Conservation (phyloP, 2,888 invertebrate genomes). For the Clunio marinus region DNA sequence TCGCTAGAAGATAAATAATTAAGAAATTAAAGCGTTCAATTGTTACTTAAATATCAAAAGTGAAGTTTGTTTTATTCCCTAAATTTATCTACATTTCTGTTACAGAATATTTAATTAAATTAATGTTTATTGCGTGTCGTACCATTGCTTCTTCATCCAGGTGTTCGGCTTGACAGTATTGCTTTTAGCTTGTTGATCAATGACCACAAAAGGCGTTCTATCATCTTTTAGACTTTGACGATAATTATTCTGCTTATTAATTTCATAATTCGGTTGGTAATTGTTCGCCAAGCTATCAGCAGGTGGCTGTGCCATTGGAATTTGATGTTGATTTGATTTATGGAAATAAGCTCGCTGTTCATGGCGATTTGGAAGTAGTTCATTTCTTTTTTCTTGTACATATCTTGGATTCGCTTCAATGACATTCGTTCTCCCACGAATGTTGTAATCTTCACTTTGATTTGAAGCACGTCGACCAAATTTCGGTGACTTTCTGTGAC, state of each 20-base stretch:
- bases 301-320: constrained; percentile 7
- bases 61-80: not conserved
- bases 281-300: constrained; percentile 20
- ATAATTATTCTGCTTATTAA: constrained; percentile 27
- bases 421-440: constrained; percentile 46
- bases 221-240: constrained; percentile 15
- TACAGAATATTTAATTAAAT: not conserved
- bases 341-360: constrained; percentile 1
- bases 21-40: not conserved
- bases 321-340: not conserved
- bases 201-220: constrained; percentile 20
- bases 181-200: constrained; percentile 2
- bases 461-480: constrained; percentile 48
- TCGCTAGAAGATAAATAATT: no score
- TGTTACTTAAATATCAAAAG: constrained; percentile 22
- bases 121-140: constrained; percentile 19
- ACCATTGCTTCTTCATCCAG: constrained; percentile 38
- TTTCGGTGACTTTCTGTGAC: constrained; percentile 42
- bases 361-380: constrained; percentile 26
- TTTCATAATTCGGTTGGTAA: constrained; percentile 36
- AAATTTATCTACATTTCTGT: not conserved
- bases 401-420: constrained; percentile 49
- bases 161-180: constrained; percentile 6
- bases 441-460: constrained; percentile 42
- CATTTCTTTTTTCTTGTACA: constrained; percentile 32